Base-by-base conservation (phyloP, 92 coral and sea anemone genomes). In the Pocillopora meandrina region DNA sequence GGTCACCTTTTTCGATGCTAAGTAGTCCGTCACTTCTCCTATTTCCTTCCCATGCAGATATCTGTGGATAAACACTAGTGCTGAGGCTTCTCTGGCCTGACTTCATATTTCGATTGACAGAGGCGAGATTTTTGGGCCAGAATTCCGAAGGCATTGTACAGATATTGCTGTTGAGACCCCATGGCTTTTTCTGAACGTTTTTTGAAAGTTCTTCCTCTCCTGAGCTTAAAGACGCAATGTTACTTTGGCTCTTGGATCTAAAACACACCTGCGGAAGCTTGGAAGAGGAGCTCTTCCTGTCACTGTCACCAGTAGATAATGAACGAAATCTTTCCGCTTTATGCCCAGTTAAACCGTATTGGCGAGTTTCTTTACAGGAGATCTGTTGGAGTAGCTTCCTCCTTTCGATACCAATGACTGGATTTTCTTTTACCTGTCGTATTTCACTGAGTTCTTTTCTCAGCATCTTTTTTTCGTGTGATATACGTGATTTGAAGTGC, bases 381-480 rank as follows among this genome's bases (percentile, higher is more conserved):
- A 33, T 19, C 77, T 67, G 36, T 56, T 31, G 81, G 5, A 65
- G 69, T 4, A 76, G 69, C 55, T 77, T 84, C 57, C 70, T 65
- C 52, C 64, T 67, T 57, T 75, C 87, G 12, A 76, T 13, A 21
- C 87, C 36, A 19, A 80, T 49, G 8, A 33, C 10, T 3, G 78
- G 80, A 66, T 72, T 74, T 19, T 66, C 71, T 64, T 87, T 87
- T 58, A 81, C 82, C 66, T 87, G 65, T 57, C 42, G 26, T 17
- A 87, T 80, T 59, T 81, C 58, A 11, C 14, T 23, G 0, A 87
- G 16, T 61, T 87, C 79, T 34, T 74, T 87, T 17, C 66, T 80
- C 56, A 87, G 49, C 18, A 34, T 87, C 15, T 59, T 3, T 73
- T 87, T 87, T 56, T 87, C 76, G 35, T 64, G 72, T 1, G 81